phyloP scores from a whole-genome alignment of 2,113 vertebrate genomes.

The Urocolius indicus region DNA sequence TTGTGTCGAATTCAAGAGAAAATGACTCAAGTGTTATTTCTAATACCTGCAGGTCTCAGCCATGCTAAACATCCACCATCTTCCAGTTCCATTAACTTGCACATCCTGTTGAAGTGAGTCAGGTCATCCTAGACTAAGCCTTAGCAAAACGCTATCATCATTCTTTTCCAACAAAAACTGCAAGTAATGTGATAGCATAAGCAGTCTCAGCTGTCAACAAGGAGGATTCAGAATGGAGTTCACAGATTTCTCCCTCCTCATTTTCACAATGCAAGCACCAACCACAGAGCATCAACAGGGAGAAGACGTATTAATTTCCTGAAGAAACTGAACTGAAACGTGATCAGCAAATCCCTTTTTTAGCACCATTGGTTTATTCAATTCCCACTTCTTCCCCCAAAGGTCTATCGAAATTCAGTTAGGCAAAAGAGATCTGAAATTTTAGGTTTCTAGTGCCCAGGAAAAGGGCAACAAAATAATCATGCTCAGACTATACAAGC shows the following conservation, averaged over 20 bases:
- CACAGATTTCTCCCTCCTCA: background rate
- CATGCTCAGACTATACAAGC: background rate
- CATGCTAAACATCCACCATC: background rate
- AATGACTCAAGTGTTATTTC: constrained; percentile 31
- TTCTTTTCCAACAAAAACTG: background rate
- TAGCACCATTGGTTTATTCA: background rate
- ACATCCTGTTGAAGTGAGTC: background rate
- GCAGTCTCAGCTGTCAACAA: background rate
- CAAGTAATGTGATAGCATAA: background rate
- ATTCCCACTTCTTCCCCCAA: background rate
- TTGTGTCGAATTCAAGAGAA: background rate
- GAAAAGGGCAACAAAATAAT: background rate
- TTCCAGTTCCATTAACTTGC: background rate
- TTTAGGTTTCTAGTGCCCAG: background rate
- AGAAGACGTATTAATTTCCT: background rate
- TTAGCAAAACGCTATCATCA: background rate
- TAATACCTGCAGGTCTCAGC: constrained; percentile 19
- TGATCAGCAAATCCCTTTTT: background rate
- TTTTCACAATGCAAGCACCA: background rate
- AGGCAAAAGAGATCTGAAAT: background rate
- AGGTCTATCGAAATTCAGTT: background rate
- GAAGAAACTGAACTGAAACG: background rate
- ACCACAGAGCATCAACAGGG: background rate
- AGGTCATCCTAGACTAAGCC: background rate
- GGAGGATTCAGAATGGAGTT: background rate